Percentiles rank a stretch among this genome's conserved stretches.
Evolutionary conservation across 2,113 vertebrate species (phyloP).

Genomic region (Sarotherodon lohbergeri): DNA sequence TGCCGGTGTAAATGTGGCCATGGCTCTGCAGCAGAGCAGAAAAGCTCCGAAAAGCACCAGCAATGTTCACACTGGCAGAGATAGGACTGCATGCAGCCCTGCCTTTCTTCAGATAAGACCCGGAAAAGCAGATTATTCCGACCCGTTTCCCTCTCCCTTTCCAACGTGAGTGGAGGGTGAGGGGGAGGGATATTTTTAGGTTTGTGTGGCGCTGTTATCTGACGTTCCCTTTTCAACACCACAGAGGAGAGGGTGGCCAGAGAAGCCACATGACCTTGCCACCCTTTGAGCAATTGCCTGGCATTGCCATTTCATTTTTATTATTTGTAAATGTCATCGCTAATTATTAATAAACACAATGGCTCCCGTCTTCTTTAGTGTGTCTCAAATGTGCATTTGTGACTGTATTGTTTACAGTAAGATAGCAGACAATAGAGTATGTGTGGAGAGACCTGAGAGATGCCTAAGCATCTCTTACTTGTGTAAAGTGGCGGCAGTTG

Average conservation of each 20-base stretch:
- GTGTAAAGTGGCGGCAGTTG: constrained; percentile 65
- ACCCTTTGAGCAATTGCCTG: constrained; percentile 30
- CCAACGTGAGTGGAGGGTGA: constrained; percentile 48
- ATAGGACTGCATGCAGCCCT: constrained; percentile 72
- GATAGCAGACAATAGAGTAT: neutral
- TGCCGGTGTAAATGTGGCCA: neutral
- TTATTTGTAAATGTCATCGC: neutral
- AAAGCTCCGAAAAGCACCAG: constrained; percentile 55
- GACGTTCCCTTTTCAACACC: constrained; percentile 78
- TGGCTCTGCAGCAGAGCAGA: constrained; percentile 21
- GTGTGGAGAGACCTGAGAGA: constrained; percentile 63
- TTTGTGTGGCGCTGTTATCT: constrained; percentile 68
- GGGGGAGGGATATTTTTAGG: constrained; percentile 74
- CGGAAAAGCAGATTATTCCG: constrained; percentile 77
- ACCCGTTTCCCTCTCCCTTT: constrained; percentile 51
- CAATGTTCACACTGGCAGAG: constrained; percentile 56
- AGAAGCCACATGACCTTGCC: constrained; percentile 73
- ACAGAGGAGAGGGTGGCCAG: constrained; percentile 58
- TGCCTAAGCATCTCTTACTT: constrained; percentile 61
- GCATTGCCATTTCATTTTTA: constrained; percentile 13
- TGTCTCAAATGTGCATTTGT: neutral
- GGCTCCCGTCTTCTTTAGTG: neutral
- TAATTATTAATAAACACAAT: constrained; percentile 23
- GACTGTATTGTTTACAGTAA: neutral
- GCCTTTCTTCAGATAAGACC: constrained; percentile 80